Base-by-base conservation (phyloP, 1,140 invertebrate species). In the Sarcophaga peregrina region DNA sequence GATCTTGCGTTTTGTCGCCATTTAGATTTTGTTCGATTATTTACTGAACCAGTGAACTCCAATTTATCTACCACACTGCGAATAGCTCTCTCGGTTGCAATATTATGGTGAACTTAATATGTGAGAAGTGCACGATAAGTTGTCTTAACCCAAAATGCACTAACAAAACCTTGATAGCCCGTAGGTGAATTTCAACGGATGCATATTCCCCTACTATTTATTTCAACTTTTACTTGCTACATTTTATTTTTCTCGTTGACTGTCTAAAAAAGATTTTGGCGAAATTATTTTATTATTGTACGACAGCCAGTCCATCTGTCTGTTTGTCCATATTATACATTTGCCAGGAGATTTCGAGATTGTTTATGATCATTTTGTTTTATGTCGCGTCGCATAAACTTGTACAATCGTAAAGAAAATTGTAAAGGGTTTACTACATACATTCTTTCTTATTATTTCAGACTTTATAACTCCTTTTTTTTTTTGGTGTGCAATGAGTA, bases 401-500 rank as follows among this genome's bases (percentile, higher is more conserved):
- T 46, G 37, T 46, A 46, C 25, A 75, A 47, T 47, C 25, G 73
- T 46, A n/a, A 76, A 46, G 48, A 37, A 37, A 37, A 37, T 37
- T 76, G 45, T 68, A 68, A 68, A 68, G 74, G 74, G 74, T 75
- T 68, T 68, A 5, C 17, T 54, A 47, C 74, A 76, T n/a, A 47
- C 46, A 13, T 47, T 45, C 45, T 47, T 47, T 15, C 13, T 47
- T n/a, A 5, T 52, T 46, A 15, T 25, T 72, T 8, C 62, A 4
- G 10, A 4, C 25, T 37, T 37, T 37, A 37, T 37, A 37, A 37
- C 25, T 37, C 25, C 25, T 37, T 37, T 37, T 37, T 37, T 1
- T 37, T 37, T n/a, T n/a, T n/a, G n/a, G 45, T 17, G 46, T 37
- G 45, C 25, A n/a, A 73, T 80, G 58, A 85, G 87, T 85, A 83